Evolutionary conservation across 53 echinoderm and acorn worm species (phyloP), one percentile per base, ranked within the genome.

Genomic region (Astropecten irregularis): DNA sequence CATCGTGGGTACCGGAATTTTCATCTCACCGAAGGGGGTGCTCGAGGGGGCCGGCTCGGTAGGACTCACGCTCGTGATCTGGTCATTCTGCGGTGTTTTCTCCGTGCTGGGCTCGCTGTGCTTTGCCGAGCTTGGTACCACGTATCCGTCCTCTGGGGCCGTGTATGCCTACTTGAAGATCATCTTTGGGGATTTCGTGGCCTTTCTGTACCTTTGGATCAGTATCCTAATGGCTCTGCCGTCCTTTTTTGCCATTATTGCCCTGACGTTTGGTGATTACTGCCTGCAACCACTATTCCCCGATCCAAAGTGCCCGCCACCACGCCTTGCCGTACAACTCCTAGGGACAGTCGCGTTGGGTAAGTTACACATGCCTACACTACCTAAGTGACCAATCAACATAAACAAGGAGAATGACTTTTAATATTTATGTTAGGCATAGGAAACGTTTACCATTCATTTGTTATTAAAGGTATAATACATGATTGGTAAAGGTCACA

Each of bases 1-100:
- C 55, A 69, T 90, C 22, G 87, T 90, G 23, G 90, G 90, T 34
- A 82, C 86, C 4, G 90, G 90, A 13, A 90, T 90, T 35, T 90
- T 90, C 60, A 50, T 90, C 13, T 82, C 90, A 0, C 90, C 90
- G 0, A 86, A 86, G 49, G 86, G 86, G 21, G 90, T 90, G 49
- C 51, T 86, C 13, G 19, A 49, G 32, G 65, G 71, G 13, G 63
- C 58, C 0, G 90, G 72, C 7, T 72, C 82, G 3, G 73, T 90
- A 23, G 86, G 86, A 6, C 64, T 54, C 4, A 55, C 86, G 27
- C 33, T 86, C 2, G 33, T 85, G 36, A 27, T 90, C 4, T 90
- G 90, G 90, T 37, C 52, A 16, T 20, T 74, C 18, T 82, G 74
- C 23, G 91, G 91, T 21, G 30, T 83, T 8, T 44, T 74, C 33